These are phyloP conservation scores for Pionites leucogaster DNA, from an alignment of 2,113 vertebrate species.

Conservation along the genomic window DNA sequence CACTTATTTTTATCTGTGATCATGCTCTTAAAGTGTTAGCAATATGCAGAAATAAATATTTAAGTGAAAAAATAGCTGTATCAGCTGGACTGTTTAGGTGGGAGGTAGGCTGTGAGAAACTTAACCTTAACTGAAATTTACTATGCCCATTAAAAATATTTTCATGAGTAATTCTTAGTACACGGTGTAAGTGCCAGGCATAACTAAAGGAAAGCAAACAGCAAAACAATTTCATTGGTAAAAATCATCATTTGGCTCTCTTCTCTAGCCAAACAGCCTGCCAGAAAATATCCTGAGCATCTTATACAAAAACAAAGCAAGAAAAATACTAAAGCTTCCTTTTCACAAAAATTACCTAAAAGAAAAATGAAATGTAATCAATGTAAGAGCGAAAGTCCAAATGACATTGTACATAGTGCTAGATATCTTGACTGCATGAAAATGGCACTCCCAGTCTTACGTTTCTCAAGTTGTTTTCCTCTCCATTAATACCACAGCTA, in stretches of 20 bases:
- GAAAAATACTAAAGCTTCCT: background rate
- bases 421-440: fast-evolving
- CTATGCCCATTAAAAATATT: background rate
- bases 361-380: background rate
- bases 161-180: background rate
- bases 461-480: background rate
- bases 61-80: background rate
- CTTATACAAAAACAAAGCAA: background rate
- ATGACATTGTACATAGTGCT: fast-evolving
- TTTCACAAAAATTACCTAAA: background rate
- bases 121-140: background rate
- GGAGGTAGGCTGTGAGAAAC: background rate
- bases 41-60: background rate
- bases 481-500: background rate
- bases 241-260: background rate
- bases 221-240: background rate
- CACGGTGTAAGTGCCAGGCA: background rate
- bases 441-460: background rate
- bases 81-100: background rate
- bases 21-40: background rate
- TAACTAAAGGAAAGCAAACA: background rate
- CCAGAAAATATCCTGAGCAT: background rate
- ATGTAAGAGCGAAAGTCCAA: background rate
- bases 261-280: background rate
- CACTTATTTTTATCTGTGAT: background rate